Evolutionary conservation across 2,113 vertebrate species (phyloP).

Genomic region (Melanotaenia duboulayi): DNA sequence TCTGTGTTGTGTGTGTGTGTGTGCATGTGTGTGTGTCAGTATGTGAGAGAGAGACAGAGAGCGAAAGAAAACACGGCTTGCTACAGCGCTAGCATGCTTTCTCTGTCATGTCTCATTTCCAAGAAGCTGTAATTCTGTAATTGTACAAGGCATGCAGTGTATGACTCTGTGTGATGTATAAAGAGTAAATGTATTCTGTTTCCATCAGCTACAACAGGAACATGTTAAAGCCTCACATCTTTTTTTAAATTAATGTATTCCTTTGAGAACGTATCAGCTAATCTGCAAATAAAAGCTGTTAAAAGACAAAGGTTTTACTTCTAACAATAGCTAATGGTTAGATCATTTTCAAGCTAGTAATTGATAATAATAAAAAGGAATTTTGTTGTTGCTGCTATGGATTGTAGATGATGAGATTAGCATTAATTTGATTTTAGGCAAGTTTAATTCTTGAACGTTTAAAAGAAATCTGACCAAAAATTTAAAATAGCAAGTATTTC

Average conservation of each 20-base stretch:
- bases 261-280: not conserved
- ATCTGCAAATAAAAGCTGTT: not conserved
- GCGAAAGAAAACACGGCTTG: slow-evolving; percentile 51
- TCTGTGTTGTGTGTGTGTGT: slow-evolving; percentile 29
- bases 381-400: not conserved
- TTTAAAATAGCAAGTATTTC: too few relatives aligned
- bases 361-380: not conserved
- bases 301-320: not conserved
- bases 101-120: slow-evolving; percentile 79
- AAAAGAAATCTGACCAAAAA: too few relatives aligned
- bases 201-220: not conserved
- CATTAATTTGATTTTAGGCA: too few relatives aligned
- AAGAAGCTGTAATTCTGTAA: slow-evolving; percentile 74
- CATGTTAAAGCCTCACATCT: not conserved
- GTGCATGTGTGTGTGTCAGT: not conserved
- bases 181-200: not conserved
- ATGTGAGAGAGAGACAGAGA: not conserved
- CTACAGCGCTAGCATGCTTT: slow-evolving; percentile 35
- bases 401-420: not conserved
- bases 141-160: slow-evolving; percentile 61
- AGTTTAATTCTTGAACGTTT: too few relatives aligned
- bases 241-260: not conserved
- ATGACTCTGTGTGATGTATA: not conserved
- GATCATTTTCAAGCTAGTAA: not conserved
- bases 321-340: not conserved